Conservation (phyloP, 1,140 invertebrate genomes). For the Drosophila punjabiensis region DNA sequence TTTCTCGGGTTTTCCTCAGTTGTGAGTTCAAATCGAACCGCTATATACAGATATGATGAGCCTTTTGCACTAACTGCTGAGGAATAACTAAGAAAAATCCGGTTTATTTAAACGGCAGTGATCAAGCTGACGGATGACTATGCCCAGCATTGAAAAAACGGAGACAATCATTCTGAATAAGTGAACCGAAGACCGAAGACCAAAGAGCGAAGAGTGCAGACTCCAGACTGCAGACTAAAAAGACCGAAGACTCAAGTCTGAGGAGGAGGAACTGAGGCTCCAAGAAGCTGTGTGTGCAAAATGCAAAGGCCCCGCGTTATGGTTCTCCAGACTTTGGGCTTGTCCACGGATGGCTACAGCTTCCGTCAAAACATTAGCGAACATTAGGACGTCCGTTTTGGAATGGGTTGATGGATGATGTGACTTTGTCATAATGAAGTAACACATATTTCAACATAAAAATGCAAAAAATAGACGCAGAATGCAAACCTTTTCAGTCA, state of each 20-base stretch:
- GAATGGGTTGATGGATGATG: conserved; percentile 22
- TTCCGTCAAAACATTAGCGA: conserved; percentile 65
- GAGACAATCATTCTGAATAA: conserved; percentile 75
- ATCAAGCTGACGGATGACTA: conserved; percentile 63
- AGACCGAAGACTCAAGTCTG: conserved; percentile 23
- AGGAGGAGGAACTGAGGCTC: conserved; percentile 21
- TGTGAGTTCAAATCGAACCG: conserved; percentile 37
- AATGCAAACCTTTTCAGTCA: conserved; percentile 12
- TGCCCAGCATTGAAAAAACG: conserved; percentile 52
- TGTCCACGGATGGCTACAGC: conserved; percentile 33
- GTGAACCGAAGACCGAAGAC: conserved; percentile 61
- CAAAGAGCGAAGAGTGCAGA: conserved; percentile 28
- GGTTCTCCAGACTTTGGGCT: conserved; percentile 20
- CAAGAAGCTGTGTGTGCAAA: conserved; percentile 26
- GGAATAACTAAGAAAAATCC: conserved; percentile 81
- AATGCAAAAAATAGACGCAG: neutral
- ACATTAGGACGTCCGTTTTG: conserved; percentile 57
- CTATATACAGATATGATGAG: conserved; percentile 44
- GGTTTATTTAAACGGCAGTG: conserved; percentile 75
- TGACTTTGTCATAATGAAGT: conserved; percentile 32
- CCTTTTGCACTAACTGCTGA: conserved; percentile 61
- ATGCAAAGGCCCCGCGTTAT: conserved; percentile 40
- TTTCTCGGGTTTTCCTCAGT: neutral
- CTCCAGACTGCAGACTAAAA: conserved; percentile 13
- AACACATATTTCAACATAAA: conserved; percentile 18